Evolutionary conservation across 2,113 vertebrate genomes (phyloP), one percentile per base, ranked within the genome.

Genomic region (Nibea coibor): DNA sequence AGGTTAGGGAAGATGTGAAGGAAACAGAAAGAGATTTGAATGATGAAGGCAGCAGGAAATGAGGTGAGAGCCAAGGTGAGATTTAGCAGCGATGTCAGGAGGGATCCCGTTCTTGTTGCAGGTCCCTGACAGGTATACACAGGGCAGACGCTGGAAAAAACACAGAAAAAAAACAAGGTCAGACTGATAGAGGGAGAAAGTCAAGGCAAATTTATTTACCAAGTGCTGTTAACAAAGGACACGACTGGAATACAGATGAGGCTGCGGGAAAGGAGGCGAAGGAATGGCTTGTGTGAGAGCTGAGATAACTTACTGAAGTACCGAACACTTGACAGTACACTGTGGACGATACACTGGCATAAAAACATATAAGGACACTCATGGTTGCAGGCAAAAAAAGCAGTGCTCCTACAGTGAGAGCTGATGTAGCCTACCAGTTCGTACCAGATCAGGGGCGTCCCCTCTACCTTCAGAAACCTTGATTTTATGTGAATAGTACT

Each of bases 1-100:
- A 1, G 26, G 69, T 31, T 28, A 20, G 43, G 35, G 42, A 17
- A 24, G 35, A 63, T 7, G 58, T 59, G 42, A 24, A 28, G 54
- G 28, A 48, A n/a, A 35, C 17, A 10, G 5, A 17, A 26, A 67
- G 42, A 22, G 14, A 7, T 61, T 2, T 64, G 47, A 75, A 59
- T n/a, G 50, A 47, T n/a, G 31, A 69, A 72, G 42, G 67, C 66
- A 35, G 76, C 45, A 58, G 51, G 65, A 75, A 53, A 77, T 8
- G 2, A 51, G 56, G 12, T 39, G 61, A 58, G 48, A 53, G 61
- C 7, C 4, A 1, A 47, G 17, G 56, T 58, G 10, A 72, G 65
- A 1, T 17, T 2, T 1, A 31, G 10, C 2, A 1, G 53, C 28
- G 35, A 53, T 16, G 45, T 11, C 72, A 24, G 58, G 58, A 24